phyloP scores from a whole-genome alignment of 2,797 vertebrate genomes.

The Coluber constrictor region DNA sequence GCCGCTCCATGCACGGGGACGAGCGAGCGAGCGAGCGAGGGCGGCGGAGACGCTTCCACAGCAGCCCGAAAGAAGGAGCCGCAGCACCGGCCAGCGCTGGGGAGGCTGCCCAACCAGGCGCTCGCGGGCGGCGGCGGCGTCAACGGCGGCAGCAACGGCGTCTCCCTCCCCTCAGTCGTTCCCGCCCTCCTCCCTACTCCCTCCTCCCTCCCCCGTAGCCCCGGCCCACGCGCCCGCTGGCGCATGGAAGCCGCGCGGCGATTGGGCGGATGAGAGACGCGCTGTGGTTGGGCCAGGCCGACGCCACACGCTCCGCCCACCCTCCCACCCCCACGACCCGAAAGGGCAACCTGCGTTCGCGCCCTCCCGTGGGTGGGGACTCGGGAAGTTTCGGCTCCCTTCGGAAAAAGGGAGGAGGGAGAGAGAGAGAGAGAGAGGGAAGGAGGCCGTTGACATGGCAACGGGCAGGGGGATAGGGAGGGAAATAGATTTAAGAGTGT shows the following conservation, averaged over 20 bases:
- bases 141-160: not conserved
- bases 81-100: not conserved
- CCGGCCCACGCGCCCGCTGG: not conserved
- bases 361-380: not conserved
- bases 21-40: not conserved
- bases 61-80: not conserved
- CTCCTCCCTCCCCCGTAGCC: not conserved
- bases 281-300: not conserved
- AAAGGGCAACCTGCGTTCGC: not conserved
- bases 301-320: not conserved
- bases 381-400: no score
- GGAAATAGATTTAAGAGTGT: no score
- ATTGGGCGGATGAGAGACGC: constrained; percentile 10
- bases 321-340: no score
- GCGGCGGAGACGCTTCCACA: not conserved
- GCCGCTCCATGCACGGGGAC: constrained; percentile 30
- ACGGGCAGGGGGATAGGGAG: no score
- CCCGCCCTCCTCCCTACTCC: not conserved
- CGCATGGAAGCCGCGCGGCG: not conserved
- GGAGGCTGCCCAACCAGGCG: not conserved
- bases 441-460: not conserved
- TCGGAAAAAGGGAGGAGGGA: no score
- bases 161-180: not conserved
- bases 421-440: not conserved
- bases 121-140: not conserved